Evolutionary conservation across 2,797 vertebrate species (phyloP).

Genomic region (Melanogrammus aeglefinus): DNA sequence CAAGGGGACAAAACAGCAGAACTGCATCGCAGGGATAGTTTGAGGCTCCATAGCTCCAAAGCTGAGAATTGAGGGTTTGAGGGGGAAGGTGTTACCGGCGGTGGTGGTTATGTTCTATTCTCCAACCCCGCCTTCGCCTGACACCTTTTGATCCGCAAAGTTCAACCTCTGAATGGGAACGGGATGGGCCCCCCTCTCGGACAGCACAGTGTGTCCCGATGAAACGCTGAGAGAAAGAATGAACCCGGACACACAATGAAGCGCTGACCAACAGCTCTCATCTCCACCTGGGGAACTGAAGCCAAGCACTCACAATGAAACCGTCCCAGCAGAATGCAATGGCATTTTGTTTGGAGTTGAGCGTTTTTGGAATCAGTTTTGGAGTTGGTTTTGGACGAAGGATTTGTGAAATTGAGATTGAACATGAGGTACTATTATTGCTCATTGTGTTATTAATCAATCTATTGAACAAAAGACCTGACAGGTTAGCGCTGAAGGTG

Average conservation of each 20-base stretch:
- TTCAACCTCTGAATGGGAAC: constrained; percentile 80
- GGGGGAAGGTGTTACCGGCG: not conserved
- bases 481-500: too few species aligned
- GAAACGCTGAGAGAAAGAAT: constrained; percentile 66
- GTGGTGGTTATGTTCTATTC: not conserved
- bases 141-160: constrained; percentile 76
- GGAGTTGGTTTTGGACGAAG: too few species aligned
- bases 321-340: not conserved
- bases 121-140: constrained; percentile 65
- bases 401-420: too few species aligned
- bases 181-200: constrained; percentile 73
- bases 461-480: not conserved
- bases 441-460: not conserved
- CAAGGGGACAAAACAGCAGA: not conserved
- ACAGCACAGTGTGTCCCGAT: constrained; percentile 75
- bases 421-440: not conserved
- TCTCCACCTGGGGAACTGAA: not conserved
- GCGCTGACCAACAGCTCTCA: constrained; percentile 16
- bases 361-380: too few species aligned
- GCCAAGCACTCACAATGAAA: not conserved
- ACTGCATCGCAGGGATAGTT: not conserved
- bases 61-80: too few species aligned
- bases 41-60: too few species aligned
- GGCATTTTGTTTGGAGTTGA: too few species aligned
- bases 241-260: constrained; percentile 73